Percentiles rank a stretch among this genome's conserved stretches.
Conservation (phyloP, 2,888 invertebrate genomes). For the Caenorhabditis sp. region DNA sequence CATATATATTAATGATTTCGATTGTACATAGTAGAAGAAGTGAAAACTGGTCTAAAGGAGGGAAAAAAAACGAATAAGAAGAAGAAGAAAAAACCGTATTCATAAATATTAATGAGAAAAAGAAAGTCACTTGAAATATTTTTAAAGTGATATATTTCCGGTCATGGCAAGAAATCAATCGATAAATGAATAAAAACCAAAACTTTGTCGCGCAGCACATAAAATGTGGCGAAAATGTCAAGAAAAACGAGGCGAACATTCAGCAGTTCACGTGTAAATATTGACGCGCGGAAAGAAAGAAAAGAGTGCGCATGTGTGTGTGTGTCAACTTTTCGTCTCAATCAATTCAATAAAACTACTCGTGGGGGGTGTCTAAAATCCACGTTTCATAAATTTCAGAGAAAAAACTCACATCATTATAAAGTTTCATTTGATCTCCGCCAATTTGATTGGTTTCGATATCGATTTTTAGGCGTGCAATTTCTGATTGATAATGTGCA, state of each 20-base stretch:
- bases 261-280: not conserved
- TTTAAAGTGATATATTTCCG: not conserved
- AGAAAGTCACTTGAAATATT: constrained; percentile 8
- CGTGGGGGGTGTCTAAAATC: too few relatives aligned
- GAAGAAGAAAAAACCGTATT: too few relatives aligned
- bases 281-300: not conserved
- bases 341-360: too few relatives aligned
- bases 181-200: not conserved
- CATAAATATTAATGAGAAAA: constrained; percentile 5
- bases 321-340: too few relatives aligned
- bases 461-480: constrained; percentile 14
- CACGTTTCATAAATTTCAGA: too few relatives aligned
- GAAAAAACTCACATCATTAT: constrained; percentile 23
- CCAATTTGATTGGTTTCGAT: constrained; percentile 10
- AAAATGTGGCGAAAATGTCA: not conserved
- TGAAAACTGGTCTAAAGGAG: too few relatives aligned
- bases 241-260: not conserved
- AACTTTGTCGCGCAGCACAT: too few relatives aligned
- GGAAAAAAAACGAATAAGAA: too few relatives aligned
- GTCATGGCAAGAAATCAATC: not conserved
- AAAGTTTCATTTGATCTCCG: constrained; percentile 8
- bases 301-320: not conserved
- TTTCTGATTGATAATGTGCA: constrained; percentile 30
- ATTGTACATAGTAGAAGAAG: too few relatives aligned
- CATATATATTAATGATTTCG: too few relatives aligned